Conservation (phyloP, 2,888 invertebrate genomes). For the Heliconius sara region DNA sequence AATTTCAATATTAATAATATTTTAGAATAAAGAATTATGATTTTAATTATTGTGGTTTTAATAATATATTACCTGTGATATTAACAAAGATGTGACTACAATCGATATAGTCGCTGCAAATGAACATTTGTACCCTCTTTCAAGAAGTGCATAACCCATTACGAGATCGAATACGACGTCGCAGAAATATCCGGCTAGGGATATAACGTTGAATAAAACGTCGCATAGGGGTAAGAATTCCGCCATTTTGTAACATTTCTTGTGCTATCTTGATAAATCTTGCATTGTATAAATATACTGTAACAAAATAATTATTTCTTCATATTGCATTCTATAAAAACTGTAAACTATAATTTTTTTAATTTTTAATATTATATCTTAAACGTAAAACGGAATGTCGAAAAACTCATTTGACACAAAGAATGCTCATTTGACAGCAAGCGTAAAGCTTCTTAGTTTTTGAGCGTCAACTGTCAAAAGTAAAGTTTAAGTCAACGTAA, state of each 20-base stretch:
- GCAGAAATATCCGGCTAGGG: slow-evolving; percentile 94
- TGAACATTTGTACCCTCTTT: slow-evolving; percentile 86
- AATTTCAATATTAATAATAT: no score
- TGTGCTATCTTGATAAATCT: slow-evolving; percentile 46
- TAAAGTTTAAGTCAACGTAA: not conserved
- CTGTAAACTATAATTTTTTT: no score
- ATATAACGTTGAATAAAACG: slow-evolving; percentile 95
- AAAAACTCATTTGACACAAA: not conserved
- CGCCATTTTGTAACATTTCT: slow-evolving; percentile 84
- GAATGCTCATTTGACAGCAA: slow-evolving; percentile 7
- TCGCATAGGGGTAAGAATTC: slow-evolving; percentile 96
- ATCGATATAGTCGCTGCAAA: slow-evolving; percentile 88
- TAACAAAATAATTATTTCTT: slow-evolving; percentile 5
- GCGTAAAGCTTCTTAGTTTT: not conserved
- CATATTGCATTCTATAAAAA: not conserved
- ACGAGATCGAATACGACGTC: slow-evolving; percentile 95
- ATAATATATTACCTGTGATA: slow-evolving; percentile 85
- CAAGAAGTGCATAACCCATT: slow-evolving; percentile 92
- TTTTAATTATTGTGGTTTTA: not conserved
- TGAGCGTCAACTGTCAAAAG: slow-evolving; percentile 9
- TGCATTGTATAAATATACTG: slow-evolving; percentile 44
- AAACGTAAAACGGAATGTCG: slow-evolving; percentile 25
- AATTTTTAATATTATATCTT: no score
- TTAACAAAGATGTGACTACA: slow-evolving; percentile 88
- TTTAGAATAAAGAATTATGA: no score